Evolutionary conservation across 2,113 vertebrate genomes (phyloP), one percentile per base, ranked within the genome.

Genomic region (Sylvietta virens): DNA sequence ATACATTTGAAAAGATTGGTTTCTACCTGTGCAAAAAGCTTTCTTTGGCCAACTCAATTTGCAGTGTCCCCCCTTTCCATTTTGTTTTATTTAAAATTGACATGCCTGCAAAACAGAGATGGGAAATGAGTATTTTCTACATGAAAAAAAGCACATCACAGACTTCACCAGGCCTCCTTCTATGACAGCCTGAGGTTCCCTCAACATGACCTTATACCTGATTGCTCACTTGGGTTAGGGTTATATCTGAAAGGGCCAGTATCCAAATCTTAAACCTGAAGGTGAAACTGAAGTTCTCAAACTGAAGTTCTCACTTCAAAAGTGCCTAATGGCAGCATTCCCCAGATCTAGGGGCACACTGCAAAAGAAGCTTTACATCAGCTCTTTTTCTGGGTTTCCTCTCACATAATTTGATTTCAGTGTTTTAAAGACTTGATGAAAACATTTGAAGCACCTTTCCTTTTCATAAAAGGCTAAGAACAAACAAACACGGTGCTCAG

Each of bases 1-100:
- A 9, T 9, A 9, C 1, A 18, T 28, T 50, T 56, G 13, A 23
- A 45, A 23, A 28, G 27, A 56, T 0, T 60, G 21, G 26, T 50
- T 85, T 60, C 88, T 97, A 99, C 99, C 98, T 98, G 71, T 99
- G 98, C 77, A 99, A 96, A 97, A 99, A 99, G 88, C 98, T 99
- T 98, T 99, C 99, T 94, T 98, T 99, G 77, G 99, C 99, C 50
- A 98, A 77, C 96, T 99, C 98, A 64, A 99, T 99, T 95, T 99
- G 98, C 69, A 99, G 96, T 3, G 98, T 99, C 76, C 98, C 99
- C 66, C 99, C 99, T 97, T 99, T 99, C 99, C 99, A 99, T 96
- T 98, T 99, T 47, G 99, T 98, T 97, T 99, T 99, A 97, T 99
- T 99, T 93, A 99, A 96, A 92, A 98, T 10, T 4, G 98, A 99